Evolutionary conservation across 2,888 invertebrate species (phyloP), one percentile per base, ranked within the genome.

Genomic region (Polylopha cassiicola): DNA sequence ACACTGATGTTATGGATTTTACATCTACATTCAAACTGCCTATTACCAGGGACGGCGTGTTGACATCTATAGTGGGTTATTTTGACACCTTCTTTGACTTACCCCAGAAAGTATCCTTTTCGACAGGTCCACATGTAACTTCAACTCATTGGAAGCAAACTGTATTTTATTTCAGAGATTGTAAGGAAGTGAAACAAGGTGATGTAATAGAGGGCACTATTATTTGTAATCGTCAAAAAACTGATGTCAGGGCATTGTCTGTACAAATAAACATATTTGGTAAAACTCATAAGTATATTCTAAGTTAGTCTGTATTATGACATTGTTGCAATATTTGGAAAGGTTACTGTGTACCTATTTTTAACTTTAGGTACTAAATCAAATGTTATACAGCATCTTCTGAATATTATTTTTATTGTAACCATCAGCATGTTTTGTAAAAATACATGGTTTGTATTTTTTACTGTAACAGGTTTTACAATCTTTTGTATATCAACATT

Each of bases 141-240:
- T 85, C 89, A 11, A 98, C 98, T 0, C 98, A 98, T 84, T 98
- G 98, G 98, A 95, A 97, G 65, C 98, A 98, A 73, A 96, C 96
- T 0, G 88, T 96, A 1, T 95, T 97, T 71, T 93, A 94, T 61
- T 85, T 98, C 7, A 91, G 90, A 46, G 88, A 92, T 50, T 90
- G 92, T 17, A 87, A 92, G 28, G 70, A 87, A 29, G 89, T 95
- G 0, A 90, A 90, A 48, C 77, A 89, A 74, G 95, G 93, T 72
- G 87, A 88, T 44, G 33, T 81, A 3, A 65, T 89, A 17, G 63
- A 79, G 33, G 95, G 95, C 8, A 90, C 87, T 48, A 85, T 97
- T n/a, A 86, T 86, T 24, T 95, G 95, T 58, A 88, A 82, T 46
- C 89, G 95, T 55, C 90, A 92, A 57, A 86, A 87, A 47, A 91